These are phyloP conservation scores for Halictus rubicundus DNA, from an alignment of 1,140 invertebrate species.

Conservation along the genomic window DNA sequence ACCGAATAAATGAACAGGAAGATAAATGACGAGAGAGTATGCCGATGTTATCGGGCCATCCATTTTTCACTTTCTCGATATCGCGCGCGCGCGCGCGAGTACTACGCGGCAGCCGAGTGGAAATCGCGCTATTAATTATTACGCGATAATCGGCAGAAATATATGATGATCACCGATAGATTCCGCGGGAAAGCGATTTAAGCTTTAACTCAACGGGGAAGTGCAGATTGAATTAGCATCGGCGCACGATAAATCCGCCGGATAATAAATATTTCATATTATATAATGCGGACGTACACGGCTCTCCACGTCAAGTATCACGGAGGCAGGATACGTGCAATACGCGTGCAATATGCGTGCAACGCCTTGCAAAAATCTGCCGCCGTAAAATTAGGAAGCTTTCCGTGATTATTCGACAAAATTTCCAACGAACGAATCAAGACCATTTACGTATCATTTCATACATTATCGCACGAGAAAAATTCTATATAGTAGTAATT, in stretches of 20 bases:
- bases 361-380: background rate
- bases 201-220: slow-evolving; percentile 11
- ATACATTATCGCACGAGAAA: too few relatives aligned
- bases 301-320: slow-evolving; percentile 2
- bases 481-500: too few relatives aligned
- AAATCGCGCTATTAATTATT: slow-evolving; percentile 59
- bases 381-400: background rate
- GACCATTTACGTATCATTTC: too few relatives aligned
- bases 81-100: slow-evolving; percentile 41
- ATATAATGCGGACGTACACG: background rate
- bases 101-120: slow-evolving; percentile 13
- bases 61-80: slow-evolving; percentile 60
- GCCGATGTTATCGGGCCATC: slow-evolving; percentile 55
- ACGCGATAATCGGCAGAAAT: slow-evolving; percentile 53
- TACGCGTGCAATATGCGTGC: too few relatives aligned
- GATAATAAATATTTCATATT: background rate
- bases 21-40: slow-evolving; percentile 60
- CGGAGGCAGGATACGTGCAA: background rate
- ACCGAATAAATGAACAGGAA: slow-evolving; percentile 56
- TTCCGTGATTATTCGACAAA: too few relatives aligned
- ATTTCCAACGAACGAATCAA: too few relatives aligned
- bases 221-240: slow-evolving; percentile 30
- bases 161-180: slow-evolving; percentile 42
- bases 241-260: slow-evolving; percentile 1
- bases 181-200: slow-evolving; percentile 21